These are phyloP conservation scores for Agelaius phoeniceus DNA, from an alignment of 2,113 vertebrate species.

Conservation along the genomic window DNA sequence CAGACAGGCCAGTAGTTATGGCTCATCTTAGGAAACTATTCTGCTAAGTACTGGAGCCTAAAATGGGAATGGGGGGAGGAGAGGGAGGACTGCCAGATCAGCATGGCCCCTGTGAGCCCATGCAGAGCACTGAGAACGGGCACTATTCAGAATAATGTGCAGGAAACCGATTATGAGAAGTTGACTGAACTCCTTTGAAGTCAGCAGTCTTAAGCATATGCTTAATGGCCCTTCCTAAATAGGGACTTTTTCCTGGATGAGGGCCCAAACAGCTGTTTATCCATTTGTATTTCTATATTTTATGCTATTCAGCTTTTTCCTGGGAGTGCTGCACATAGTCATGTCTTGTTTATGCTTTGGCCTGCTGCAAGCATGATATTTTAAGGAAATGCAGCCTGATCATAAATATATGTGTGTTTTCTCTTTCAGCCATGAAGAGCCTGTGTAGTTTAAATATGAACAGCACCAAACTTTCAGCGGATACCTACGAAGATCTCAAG, in stretches of 20 bases:
- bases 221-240: slow-evolving; percentile 57
- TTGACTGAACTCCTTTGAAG: slow-evolving; percentile 54
- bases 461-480: slow-evolving; percentile 98
- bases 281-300: slow-evolving; percentile 49
- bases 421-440: slow-evolving; percentile 93
- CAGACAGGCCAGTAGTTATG: slow-evolving; percentile 34
- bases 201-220: slow-evolving; percentile 17
- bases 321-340: not conserved
- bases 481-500: slow-evolving; percentile 99
- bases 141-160: not conserved
- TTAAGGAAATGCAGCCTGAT: not conserved
- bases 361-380: not conserved
- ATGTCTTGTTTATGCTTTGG: slow-evolving; percentile 11
- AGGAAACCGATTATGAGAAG: slow-evolving; percentile 40
- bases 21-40: slow-evolving; percentile 58
- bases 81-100: not conserved
- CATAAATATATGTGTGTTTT: slow-evolving; percentile 17
- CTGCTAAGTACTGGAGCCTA: slow-evolving; percentile 13
- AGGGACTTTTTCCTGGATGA: slow-evolving; percentile 61
- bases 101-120: not conserved
- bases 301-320: slow-evolving; percentile 46
- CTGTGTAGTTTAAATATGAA: slow-evolving; percentile 99
- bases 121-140: not conserved
- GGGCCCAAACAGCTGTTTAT: slow-evolving; percentile 60
- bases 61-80: slow-evolving; percentile 9